Conservation (phyloP, 1,140 invertebrate species). For the Vollenhovia emeryi region DNA sequence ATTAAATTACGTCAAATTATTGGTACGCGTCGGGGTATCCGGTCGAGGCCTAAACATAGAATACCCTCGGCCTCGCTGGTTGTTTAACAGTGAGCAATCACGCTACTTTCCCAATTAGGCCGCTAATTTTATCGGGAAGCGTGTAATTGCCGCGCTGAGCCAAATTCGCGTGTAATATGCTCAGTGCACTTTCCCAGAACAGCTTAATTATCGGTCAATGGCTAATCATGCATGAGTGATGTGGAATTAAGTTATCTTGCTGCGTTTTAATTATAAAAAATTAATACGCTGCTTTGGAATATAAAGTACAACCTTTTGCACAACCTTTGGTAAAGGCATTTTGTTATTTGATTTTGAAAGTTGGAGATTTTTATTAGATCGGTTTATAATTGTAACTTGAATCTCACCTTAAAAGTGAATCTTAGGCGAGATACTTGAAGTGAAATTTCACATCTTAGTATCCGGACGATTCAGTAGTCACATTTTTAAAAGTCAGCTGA, state of each 20-base stretch:
- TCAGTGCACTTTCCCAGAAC: neutral
- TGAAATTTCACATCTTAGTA: too few relatives aligned
- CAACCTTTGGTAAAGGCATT: neutral
- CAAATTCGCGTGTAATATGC: slow-evolving; percentile 37
- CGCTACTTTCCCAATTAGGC: slow-evolving; percentile 67
- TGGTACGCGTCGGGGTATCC: slow-evolving; percentile 72
- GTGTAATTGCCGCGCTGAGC: slow-evolving; percentile 36
- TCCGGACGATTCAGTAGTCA: too few relatives aligned
- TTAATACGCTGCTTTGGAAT: neutral
- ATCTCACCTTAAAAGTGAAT: too few relatives aligned
- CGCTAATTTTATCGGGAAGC: slow-evolving; percentile 50
- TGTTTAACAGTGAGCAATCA: slow-evolving; percentile 59
- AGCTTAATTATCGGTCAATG: slow-evolving; percentile 22
- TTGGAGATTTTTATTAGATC: neutral
- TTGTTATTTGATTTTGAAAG: neutral
- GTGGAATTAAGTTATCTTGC: slow-evolving; percentile 29
- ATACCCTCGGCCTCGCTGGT: slow-evolving; percentile 23
- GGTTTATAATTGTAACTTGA: neutral
- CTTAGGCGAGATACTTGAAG: too few relatives aligned
- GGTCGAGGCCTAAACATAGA: slow-evolving; percentile 48
- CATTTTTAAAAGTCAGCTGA: too few relatives aligned
- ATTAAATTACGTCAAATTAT: slow-evolving; percentile 82
- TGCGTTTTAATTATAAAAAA: slow-evolving; percentile 33
- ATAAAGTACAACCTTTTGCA: neutral
- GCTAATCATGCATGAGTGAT: neutral